phyloP scores from a whole-genome alignment of 2,113 vertebrate species.

The Pavo muticus region DNA sequence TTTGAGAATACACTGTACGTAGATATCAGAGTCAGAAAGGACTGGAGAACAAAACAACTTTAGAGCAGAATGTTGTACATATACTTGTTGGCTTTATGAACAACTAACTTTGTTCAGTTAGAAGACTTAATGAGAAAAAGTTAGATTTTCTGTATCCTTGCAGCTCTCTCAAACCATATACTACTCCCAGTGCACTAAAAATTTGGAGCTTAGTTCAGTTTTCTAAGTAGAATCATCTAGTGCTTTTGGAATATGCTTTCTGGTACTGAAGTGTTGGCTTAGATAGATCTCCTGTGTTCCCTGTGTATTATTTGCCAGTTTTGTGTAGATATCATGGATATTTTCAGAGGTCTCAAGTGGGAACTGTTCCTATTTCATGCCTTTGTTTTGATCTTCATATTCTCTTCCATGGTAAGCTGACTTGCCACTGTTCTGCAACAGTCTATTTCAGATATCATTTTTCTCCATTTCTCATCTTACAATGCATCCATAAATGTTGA shows the following conservation, averaged over 20 bases:
- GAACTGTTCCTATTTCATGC: neutral
- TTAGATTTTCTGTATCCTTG: neutral
- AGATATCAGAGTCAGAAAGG: neutral
- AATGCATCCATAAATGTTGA: neutral
- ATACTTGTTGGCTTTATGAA: neutral
- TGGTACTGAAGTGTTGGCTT: neutral
- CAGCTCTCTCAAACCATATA: neutral
- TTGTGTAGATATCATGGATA: neutral
- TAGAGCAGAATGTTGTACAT: neutral
- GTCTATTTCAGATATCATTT: neutral
- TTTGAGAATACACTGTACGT: neutral
- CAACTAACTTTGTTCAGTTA: neutral
- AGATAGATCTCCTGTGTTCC: neutral
- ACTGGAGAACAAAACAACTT: neutral
- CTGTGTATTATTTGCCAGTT: neutral
- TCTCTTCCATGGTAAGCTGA: neutral
- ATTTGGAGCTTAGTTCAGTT: neutral
- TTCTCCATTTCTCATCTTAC: neutral
- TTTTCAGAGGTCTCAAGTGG: neutral
- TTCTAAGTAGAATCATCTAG: neutral
- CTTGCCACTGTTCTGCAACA: neutral
- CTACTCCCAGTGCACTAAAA: neutral
- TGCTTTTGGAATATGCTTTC: neutral
- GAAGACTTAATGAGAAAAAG: neutral
- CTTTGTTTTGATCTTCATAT: neutral